A percentile compares a stretch with the other conserved stretches of the same genome.
Evolutionary conservation across 2,797 vertebrate species (phyloP).

Genomic region (Neomorphus geoffroyi): DNA sequence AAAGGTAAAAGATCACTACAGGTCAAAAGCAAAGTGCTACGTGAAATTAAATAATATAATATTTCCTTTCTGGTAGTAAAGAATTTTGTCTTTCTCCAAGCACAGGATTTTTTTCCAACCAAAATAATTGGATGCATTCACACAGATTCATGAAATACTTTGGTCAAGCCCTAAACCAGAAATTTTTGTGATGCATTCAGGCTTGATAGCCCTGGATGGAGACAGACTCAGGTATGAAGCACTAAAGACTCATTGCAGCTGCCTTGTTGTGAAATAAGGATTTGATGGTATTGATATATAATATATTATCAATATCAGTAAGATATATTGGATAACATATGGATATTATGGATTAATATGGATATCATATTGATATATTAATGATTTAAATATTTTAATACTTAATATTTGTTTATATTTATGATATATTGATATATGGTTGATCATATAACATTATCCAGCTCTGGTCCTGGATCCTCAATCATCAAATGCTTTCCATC

Average conservation of each 20-base stretch:
- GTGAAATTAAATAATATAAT: neutral
- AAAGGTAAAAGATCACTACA: neutral
- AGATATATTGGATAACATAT: neutral
- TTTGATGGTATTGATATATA: neutral
- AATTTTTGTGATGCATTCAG: neutral
- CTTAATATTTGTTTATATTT: neutral
- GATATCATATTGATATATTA: neutral
- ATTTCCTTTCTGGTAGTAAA: neutral
- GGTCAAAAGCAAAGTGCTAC: neutral
- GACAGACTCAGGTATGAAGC: neutral
- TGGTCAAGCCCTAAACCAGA: neutral
- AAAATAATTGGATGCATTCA: neutral
- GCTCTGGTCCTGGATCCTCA: neutral
- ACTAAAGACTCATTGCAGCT: neutral
- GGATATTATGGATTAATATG: neutral
- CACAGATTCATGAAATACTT: neutral
- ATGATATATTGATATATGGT: neutral
- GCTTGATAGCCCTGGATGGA: neutral
- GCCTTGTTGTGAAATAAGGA: neutral
- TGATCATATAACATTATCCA: neutral
- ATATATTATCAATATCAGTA: neutral
- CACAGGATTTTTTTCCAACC: neutral
- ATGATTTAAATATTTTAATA: neutral
- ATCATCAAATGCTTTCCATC: neutral
- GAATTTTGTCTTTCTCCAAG: neutral